Percentiles rank a stretch among this genome's conserved stretches.
These are phyloP conservation scores for Centropus bengalensis DNA, from an alignment of 2,113 vertebrate species.

Conservation along the genomic window DNA sequence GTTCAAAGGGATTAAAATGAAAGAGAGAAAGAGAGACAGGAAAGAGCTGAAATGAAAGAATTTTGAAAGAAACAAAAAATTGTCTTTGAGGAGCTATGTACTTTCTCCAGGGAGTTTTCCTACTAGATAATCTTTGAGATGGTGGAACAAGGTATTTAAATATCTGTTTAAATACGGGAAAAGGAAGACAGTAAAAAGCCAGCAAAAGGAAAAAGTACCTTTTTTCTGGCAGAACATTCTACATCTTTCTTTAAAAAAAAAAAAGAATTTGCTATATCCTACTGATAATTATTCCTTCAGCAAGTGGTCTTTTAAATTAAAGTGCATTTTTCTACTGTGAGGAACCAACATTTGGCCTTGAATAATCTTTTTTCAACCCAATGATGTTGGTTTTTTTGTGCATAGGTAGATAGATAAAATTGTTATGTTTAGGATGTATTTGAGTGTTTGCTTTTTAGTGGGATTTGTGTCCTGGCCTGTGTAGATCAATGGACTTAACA, in stretches of 20 bases:
- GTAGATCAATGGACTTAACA: neutral
- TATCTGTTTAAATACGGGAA: neutral
- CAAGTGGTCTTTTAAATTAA: neutral
- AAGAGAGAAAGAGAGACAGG: neutral
- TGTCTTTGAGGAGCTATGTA: conserved; percentile 1
- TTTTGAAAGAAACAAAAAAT: neutral
- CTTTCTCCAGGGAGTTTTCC: conserved; percentile 46
- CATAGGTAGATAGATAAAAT: neutral
- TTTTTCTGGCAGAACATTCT: neutral
- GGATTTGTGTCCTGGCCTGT: neutral
- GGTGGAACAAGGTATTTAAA: conserved; percentile 37
- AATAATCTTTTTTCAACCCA: neutral
- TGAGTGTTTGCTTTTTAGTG: neutral
- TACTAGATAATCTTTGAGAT: conserved; percentile 44
- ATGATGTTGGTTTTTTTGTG: neutral
- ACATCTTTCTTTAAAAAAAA: neutral
- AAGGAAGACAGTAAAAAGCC: conserved; percentile 26
- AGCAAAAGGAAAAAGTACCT: conserved; percentile 1
- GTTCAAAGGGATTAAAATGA: neutral
- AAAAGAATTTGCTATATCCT: neutral
- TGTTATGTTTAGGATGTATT: neutral
- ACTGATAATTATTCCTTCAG: neutral
- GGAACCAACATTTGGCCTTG: neutral
- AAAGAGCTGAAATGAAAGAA: neutral
- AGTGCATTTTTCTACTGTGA: neutral